A percentile compares a stretch with the other conserved stretches of the same genome.
phyloP scores from a whole-genome alignment of 2,888 invertebrate species.

The Glyphotaelius pellucidus region DNA sequence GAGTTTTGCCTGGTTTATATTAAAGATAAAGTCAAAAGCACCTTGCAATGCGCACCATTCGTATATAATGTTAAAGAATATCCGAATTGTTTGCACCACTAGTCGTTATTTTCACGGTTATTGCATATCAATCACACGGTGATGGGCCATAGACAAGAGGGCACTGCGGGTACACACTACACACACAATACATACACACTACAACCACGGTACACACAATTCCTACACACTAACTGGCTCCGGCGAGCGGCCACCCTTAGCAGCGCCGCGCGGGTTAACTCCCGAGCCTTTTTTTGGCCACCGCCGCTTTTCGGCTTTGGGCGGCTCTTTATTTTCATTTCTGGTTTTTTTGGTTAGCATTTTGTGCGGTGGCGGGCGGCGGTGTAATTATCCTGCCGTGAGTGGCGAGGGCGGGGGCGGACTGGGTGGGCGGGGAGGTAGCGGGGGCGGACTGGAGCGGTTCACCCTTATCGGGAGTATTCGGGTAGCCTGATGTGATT shows the following conservation, averaged over 20 bases:
- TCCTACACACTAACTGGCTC: neutral
- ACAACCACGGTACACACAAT: neutral
- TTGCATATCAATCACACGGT: neutral
- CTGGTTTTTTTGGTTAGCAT: constrained; percentile 66
- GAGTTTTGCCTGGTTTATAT: too few relatives aligned
- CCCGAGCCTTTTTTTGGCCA: constrained; percentile 28
- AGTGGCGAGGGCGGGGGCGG: constrained; percentile 31
- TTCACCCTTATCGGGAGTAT: neutral
- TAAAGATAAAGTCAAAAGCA: too few relatives aligned
- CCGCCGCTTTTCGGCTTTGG: constrained; percentile 60
- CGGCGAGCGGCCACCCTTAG: neutral
- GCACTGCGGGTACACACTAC: neutral
- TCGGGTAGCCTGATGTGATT: constrained; percentile 26
- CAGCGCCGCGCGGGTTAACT: constrained; percentile 7
- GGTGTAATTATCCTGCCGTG: constrained; percentile 48
- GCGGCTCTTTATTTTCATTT: constrained; percentile 66
- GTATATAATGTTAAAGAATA: neutral
- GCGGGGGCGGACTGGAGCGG: constrained; percentile 7
- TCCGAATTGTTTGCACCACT: neutral
- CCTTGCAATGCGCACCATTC: neutral
- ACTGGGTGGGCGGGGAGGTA: neutral
- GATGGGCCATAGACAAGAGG: neutral
- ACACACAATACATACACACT: neutral
- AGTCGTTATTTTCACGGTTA: neutral
- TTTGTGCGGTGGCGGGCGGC: constrained; percentile 64